Evolutionary conservation across 2,797 vertebrate species (phyloP), one percentile per base, ranked within the genome.

Genomic region (Echeneis naucrates): DNA sequence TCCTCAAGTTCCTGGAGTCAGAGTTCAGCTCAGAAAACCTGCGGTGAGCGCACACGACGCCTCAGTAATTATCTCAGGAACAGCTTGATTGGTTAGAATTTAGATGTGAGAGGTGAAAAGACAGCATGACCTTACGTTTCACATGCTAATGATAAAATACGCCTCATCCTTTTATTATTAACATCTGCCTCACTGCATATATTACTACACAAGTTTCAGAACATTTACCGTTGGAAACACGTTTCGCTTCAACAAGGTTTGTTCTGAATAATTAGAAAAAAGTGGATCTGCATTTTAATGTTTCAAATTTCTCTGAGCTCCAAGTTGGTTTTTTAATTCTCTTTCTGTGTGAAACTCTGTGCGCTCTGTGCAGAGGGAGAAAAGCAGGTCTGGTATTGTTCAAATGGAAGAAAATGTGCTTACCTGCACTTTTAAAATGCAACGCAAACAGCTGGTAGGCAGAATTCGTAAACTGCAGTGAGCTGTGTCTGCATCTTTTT

Each of bases 11-110:
- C 89, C 88, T 99, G 83, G 97, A 99, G 91, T 99, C 98, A 0
- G 98, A 99, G 92, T 99, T 99, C 87, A 99, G 98, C 92, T 99
- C 98, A 0, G 98, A 99, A 94, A 99, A 99, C 89, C 95, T 99
- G 91, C 95, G 96, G 98, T 99, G 88, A 96, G 94, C 17, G 8
- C 30, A 17, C 11, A 10, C 14, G 10, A 47, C 8, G 4, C 12
- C 37, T n/a, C 30, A 24, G 9, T 12, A 55, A 23, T 50, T 38
- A n/a, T n/a, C n/a, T n/a, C n/a, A n/a, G n/a, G n/a, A n/a, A n/a
- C n/a, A n/a, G n/a, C n/a, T n/a, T n/a, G n/a, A n/a, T n/a, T n/a
- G n/a, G n/a, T 42, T 17, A 42, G 40, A 17, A 19, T 42, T 17
- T 19, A 16, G 5, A 17, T 1, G 40, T 17, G 2, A 42, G 16